Evolutionary conservation across 2,888 invertebrate genomes (phyloP).

Genomic region (Drymonia ruficornis): DNA sequence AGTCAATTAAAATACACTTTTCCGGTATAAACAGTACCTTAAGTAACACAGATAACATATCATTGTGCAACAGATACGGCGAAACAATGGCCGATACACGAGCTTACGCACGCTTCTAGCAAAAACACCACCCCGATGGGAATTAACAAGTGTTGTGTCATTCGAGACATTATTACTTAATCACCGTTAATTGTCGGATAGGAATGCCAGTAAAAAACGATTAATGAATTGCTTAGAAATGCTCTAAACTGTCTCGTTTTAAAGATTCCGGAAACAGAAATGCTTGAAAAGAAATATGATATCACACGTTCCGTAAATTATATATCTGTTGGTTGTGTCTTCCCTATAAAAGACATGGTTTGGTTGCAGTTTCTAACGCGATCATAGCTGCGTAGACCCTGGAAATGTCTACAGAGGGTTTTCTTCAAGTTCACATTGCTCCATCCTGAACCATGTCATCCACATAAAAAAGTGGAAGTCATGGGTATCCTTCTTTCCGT

Average conservation of each 20-base stretch:
- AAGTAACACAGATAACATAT: slow-evolving; percentile 23
- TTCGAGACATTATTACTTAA: neutral
- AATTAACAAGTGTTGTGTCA: slow-evolving; percentile 22
- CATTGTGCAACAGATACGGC: slow-evolving; percentile 54
- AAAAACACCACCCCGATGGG: slow-evolving; percentile 32
- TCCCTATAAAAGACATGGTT: no score
- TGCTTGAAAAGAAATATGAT: no score
- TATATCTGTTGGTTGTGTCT: no score
- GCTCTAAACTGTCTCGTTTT: neutral
- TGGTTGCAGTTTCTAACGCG: no score
- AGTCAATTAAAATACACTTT: neutral
- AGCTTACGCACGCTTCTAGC: slow-evolving; percentile 23
- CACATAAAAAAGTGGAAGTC: no score
- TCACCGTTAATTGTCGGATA: neutral
- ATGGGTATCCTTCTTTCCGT: no score
- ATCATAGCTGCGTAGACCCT: no score
- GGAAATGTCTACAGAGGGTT: no score
- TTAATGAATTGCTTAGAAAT: neutral
- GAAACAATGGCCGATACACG: slow-evolving; percentile 43
- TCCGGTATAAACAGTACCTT: slow-evolving; percentile 7
- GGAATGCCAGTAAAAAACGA: neutral
- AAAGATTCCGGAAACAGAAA: no score
- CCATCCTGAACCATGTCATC: no score
- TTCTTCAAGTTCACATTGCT: no score
- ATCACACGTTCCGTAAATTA: no score